Evolutionary conservation across 2,113 vertebrate genomes (phyloP), one percentile per base, ranked within the genome.

Genomic region (Penelope pileata): DNA sequence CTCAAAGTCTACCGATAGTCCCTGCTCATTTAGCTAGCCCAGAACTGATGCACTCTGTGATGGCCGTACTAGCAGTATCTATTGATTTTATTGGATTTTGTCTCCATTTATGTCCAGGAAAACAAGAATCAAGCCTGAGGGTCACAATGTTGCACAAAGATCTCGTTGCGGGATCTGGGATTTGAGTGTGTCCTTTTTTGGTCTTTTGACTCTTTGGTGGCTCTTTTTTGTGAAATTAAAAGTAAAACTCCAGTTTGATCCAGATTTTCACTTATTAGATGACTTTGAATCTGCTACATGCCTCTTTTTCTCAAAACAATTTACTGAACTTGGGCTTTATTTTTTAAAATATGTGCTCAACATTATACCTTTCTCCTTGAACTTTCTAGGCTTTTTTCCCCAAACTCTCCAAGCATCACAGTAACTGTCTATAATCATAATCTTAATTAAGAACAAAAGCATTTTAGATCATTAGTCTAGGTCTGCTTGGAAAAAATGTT

Each of bases 391-490:
- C 9, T 50, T 84, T 88, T 78, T 63, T 29, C 23, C 67, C 29
- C 12, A 94, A 16, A 72, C 13, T 21, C 79, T 88, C 50, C 53
- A 72, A 86, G 48, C 8, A 1, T 62, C 47, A 58, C 40, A 43
- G n/a, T 24, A 86, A 69, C 40, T 54, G 84, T 56, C 72, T 68
- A 68, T 78, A 94, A 88, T 32, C 27, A 27, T 4, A 79, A 12
- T 43, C 79, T 91, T 96, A 95, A 92, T 96, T 95, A 96, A 94
- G 75, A 94, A 92, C 36, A 45, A 58, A 85, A n/a, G 29, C 50
- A 24, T 7, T 93, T 95, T 58, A 51, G 67, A 58, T 92, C 83
- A 80, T 94, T 94, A 93, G 67, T 85, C 48, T 75, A 68, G 88
- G 74, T 66, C 84, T 94, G 54, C 92, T 96, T 82, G 68, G 79